These are phyloP conservation scores for Chionomys nivalis DNA, from an alignment of 2,113 vertebrate species.

Conservation along the genomic window DNA sequence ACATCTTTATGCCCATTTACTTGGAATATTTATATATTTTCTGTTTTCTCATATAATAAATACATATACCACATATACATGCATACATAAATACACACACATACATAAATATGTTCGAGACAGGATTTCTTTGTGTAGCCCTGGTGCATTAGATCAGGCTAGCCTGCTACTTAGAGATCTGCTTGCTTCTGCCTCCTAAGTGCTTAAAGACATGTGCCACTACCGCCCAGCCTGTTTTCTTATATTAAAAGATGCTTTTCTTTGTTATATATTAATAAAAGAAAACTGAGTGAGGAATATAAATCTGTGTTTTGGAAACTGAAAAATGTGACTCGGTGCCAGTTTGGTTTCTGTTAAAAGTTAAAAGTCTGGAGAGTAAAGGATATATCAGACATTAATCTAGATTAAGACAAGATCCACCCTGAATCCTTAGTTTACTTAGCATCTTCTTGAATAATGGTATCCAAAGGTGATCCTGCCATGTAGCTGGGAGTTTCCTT, in stretches of 20 bases:
- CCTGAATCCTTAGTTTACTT: not conserved
- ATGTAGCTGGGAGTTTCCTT: not conserved
- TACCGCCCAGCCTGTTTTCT: not conserved
- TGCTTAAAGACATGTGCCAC: no score
- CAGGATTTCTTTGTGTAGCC: not conserved
- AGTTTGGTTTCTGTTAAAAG: slow-evolving; percentile 18
- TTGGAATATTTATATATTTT: not conserved
- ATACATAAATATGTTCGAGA: no score
- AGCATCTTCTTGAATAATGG: slow-evolving; percentile 6
- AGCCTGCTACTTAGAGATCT: no score
- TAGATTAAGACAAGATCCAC: not conserved
- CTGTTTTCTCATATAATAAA: not conserved
- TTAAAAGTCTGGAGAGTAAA: not conserved
- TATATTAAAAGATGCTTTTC: slow-evolving; percentile 24
- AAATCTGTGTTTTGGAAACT: not conserved
- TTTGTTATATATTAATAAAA: slow-evolving; percentile 22
- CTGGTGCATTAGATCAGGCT: no score
- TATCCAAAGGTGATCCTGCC: not conserved
- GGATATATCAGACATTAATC: not conserved
- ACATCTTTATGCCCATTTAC: not conserved
- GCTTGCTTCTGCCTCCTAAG: no score
- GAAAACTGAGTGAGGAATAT: slow-evolving; percentile 27
- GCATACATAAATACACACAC: no score
- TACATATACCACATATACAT: no score
- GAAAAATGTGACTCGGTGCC: slow-evolving; percentile 17